Base-by-base conservation (phyloP, 2,797 vertebrate genomes). In the Tauraco hartlaubi region DNA sequence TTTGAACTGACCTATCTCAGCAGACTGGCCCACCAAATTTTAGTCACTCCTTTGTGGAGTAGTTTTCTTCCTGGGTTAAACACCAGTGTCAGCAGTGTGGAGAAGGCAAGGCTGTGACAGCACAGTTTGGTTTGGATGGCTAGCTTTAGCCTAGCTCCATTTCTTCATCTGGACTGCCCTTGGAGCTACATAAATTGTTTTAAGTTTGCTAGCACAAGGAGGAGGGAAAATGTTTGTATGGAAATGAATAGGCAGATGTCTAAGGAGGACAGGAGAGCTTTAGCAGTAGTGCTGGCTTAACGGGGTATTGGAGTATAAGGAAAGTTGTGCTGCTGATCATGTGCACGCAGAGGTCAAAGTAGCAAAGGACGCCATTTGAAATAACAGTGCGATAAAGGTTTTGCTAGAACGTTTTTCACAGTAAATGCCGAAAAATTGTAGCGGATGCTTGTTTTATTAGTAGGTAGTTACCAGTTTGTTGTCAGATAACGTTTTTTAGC, bases 71-170 rank as follows among this genome's bases (percentile, higher is more conserved):
- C 63, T 63, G 22, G 21, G 12, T 43, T 64, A 43, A 49, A 11
- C 21, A 35, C 14, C 25, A 6, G 6, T 2, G 1, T 49, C 14
- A 48, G 25, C 49, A 39, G 23, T 0, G 0, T 59, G 56, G 44
- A 88, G n/a, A 55, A 73, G 48, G 64, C 1, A 2, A 14, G 28
- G 11, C 39, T 59, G 35, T 67, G 20, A 11, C 59, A 61, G 9
- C 25, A 1, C 9, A 7, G 20, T 33, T 74, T 37, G 12, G 9
- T 85, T 96, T 82, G 63, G 51, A 29, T 37, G 22, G 20, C 37
- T 64, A 7, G 12, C 46, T 92, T 59, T 54, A 41, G 33, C n/a
- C 21, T 26, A 35, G 18, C 59, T 44, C 9, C 2, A 3, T 78
- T 79, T 18, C 62, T 84, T 54, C 20, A 17, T 64, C 58, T 89